Evolutionary conservation across 1,140 invertebrate species (phyloP).

Genomic region (Panagrolaimus sp.): DNA sequence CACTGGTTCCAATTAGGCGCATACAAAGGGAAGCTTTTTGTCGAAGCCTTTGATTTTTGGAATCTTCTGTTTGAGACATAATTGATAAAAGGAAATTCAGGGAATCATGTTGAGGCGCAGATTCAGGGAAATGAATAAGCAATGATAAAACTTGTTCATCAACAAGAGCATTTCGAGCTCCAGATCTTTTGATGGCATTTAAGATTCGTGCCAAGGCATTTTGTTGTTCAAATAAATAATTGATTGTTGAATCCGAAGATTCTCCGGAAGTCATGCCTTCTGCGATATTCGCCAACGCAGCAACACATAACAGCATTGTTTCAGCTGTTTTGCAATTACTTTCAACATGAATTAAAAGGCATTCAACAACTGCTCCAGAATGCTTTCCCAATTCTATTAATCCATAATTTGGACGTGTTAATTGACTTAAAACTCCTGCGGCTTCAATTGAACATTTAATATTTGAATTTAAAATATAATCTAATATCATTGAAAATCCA

Average conservation of each 20-base stretch:
- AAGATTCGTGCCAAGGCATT: background rate
- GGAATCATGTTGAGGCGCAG: background rate
- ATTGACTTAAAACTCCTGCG: background rate
- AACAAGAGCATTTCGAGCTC: background rate
- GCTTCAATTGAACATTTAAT: slow-evolving; percentile 6
- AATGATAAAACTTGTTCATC: slow-evolving; percentile 11
- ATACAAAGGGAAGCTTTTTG: slow-evolving; percentile 12
- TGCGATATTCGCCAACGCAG: background rate
- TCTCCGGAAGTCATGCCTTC: background rate
- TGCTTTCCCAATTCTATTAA: background rate
- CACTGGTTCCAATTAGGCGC: slow-evolving; percentile 5
- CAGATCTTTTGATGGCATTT: background rate
- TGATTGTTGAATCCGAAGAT: background rate
- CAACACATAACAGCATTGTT: background rate
- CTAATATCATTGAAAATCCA: background rate
- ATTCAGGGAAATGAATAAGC: background rate
- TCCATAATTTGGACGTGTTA: background rate
- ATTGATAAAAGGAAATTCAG: background rate
- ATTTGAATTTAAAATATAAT: background rate
- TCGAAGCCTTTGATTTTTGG: slow-evolving; percentile 2
- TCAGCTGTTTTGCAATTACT: slow-evolving; percentile 2
- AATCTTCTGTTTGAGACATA: background rate
- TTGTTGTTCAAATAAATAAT: background rate
- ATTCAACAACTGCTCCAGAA: background rate
- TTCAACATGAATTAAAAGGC: background rate